These are phyloP conservation scores for Chaetura pelagica DNA, from an alignment of 2,113 vertebrate species.

Conservation along the genomic window DNA sequence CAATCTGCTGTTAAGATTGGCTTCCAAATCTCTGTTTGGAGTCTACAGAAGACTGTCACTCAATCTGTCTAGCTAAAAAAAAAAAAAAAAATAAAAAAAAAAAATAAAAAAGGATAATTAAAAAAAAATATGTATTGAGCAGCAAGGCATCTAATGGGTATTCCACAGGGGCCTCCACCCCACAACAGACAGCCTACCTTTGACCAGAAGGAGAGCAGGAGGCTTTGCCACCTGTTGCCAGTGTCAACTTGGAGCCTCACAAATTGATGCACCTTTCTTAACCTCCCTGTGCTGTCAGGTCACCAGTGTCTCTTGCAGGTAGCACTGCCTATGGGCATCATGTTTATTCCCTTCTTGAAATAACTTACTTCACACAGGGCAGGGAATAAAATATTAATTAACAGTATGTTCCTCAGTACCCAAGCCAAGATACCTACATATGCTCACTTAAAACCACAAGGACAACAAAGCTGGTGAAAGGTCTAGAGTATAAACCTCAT, in stretches of 20 bases:
- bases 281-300: background rate
- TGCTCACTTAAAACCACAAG: background rate
- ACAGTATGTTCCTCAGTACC: background rate
- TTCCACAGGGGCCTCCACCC: background rate
- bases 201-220: background rate
- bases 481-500: too few relatives aligned
- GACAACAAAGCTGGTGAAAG: too few relatives aligned
- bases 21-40: background rate
- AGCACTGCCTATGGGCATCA: fast-evolving
- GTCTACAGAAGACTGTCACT: background rate
- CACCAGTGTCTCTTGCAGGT: background rate
- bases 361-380: background rate
- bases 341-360: background rate
- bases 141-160: background rate
- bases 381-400: background rate
- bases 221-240: background rate
- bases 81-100: background rate
- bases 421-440: background rate
- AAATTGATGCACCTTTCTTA: background rate
- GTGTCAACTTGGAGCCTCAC: background rate
- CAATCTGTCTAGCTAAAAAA: background rate
- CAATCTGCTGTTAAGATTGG: background rate
- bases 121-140: background rate
- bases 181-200: background rate
- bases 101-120: background rate